These are phyloP conservation scores for Pollenia angustigena DNA, from an alignment of 2,888 invertebrate genomes.

Conservation along the genomic window DNA sequence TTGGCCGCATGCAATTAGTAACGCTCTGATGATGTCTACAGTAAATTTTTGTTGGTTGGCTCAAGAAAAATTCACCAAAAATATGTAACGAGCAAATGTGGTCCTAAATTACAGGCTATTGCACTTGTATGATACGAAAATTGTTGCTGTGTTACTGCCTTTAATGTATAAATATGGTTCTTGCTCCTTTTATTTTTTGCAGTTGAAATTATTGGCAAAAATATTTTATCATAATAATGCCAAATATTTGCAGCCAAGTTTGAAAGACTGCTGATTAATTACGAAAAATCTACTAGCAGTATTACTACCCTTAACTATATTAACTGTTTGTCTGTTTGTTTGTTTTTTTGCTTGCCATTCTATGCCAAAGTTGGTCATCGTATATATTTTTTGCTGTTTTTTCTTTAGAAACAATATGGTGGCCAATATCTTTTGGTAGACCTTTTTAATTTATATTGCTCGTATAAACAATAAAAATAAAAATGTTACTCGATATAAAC, in stretches of 20 bases:
- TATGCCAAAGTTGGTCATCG: slow-evolving; percentile 18
- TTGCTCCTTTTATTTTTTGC: slow-evolving; percentile 4
- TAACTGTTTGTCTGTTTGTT: slow-evolving; percentile 3
- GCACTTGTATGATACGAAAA: neutral
- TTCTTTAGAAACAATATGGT: slow-evolving; percentile 13
- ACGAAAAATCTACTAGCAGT: slow-evolving; percentile 68
- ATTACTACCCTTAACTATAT: slow-evolving; percentile 75
- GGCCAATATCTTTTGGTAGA: slow-evolving; percentile 23
- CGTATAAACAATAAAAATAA: slow-evolving; percentile 4
- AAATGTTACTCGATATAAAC: slow-evolving; percentile 21
- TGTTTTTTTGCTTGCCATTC: slow-evolving; percentile 21
- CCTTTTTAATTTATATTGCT: neutral
- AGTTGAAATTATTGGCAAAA: slow-evolving; percentile 63
- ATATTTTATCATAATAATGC: slow-evolving; percentile 71
- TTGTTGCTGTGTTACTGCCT: neutral
- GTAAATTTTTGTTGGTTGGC: slow-evolving; percentile 49
- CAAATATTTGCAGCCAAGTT: slow-evolving; percentile 73
- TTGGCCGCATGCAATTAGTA: slow-evolving; percentile 69
- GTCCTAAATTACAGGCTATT: slow-evolving; percentile 29
- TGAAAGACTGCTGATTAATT: slow-evolving; percentile 75
- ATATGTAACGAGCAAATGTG: slow-evolving; percentile 5
- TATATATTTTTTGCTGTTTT: neutral
- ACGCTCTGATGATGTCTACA: slow-evolving; percentile 59
- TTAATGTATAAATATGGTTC: slow-evolving; percentile 42
- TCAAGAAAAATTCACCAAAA: slow-evolving; percentile 19